These are phyloP conservation scores for Jaculus jaculus DNA, from an alignment of 2,113 vertebrate species.

Conservation along the genomic window DNA sequence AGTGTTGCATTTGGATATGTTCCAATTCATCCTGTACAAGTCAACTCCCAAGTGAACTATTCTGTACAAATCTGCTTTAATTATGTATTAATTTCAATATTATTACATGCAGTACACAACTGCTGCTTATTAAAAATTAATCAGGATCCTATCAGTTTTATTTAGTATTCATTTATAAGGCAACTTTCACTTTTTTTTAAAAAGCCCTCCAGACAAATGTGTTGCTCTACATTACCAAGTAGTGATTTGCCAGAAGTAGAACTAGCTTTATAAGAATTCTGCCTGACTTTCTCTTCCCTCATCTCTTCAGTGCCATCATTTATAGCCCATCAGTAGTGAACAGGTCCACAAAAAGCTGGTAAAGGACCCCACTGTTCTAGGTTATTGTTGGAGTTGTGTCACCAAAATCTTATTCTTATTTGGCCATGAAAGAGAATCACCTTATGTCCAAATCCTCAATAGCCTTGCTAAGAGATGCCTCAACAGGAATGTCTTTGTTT, in stretches of 20 bases:
- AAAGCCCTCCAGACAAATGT: constrained; percentile 51
- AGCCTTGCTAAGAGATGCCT: neutral
- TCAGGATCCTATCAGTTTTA: constrained; percentile 63
- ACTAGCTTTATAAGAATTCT: constrained; percentile 59
- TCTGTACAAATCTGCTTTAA: constrained; percentile 76
- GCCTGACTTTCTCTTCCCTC: neutral
- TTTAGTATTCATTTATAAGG: constrained; percentile 69
- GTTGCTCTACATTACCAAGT: constrained; percentile 56
- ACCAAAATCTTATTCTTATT: neutral
- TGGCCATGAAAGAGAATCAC: constrained; percentile 9
- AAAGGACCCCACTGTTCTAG: constrained; percentile 1
- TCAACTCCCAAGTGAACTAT: constrained; percentile 75
- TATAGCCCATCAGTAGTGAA: neutral
- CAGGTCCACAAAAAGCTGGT: neutral
- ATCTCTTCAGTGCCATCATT: neutral
- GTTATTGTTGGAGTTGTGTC: neutral
- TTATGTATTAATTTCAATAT: constrained; percentile 79
- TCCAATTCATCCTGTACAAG: constrained; percentile 56
- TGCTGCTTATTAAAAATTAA: constrained; percentile 79
- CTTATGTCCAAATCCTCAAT: neutral
- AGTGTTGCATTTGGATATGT: neutral
- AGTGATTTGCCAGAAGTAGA: constrained; percentile 53
- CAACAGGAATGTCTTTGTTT: constrained; percentile 26
- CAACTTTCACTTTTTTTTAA: constrained; percentile 25
- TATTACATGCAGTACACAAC: constrained; percentile 69